Percentiles rank a stretch among this genome's conserved stretches.
Conservation (phyloP, 2,113 vertebrate genomes). For the Bombycilla garrulus region DNA sequence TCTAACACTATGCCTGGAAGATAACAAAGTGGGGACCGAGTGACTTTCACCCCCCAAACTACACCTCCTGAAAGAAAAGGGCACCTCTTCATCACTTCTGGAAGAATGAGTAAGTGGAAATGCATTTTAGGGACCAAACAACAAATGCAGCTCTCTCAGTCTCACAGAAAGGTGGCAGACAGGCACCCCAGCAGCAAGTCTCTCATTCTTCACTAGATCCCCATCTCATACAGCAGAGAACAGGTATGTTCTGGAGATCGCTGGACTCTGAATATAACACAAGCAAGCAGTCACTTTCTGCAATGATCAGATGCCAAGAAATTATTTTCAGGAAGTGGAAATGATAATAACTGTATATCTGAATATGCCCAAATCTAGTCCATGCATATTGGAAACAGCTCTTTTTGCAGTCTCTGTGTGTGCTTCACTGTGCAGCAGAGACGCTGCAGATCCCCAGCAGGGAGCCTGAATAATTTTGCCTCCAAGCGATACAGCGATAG, state of each 20-base stretch:
- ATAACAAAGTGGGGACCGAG: background rate
- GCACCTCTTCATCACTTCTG: background rate
- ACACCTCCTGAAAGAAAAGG: background rate
- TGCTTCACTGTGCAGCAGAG: fast-evolving
- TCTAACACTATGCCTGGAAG: background rate
- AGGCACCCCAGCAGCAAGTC: background rate
- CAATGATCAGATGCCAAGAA: background rate
- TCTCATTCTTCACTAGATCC: background rate
- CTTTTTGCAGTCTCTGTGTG: background rate
- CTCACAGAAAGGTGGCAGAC: background rate
- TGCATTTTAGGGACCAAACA: background rate
- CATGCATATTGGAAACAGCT: background rate
- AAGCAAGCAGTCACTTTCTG: background rate
- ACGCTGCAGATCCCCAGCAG: background rate
- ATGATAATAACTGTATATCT: background rate
- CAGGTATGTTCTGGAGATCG: background rate
- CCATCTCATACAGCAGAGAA: background rate
- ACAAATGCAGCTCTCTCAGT: background rate
- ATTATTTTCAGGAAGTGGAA: background rate
- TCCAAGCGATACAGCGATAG: fast-evolving
- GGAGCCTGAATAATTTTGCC: background rate
- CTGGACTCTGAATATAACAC: fast-evolving
- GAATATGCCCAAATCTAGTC: background rate
- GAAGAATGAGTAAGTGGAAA: background rate
- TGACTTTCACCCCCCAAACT: background rate